phyloP scores from a whole-genome alignment of 2,113 vertebrate species.

The Epinephelus moara region DNA sequence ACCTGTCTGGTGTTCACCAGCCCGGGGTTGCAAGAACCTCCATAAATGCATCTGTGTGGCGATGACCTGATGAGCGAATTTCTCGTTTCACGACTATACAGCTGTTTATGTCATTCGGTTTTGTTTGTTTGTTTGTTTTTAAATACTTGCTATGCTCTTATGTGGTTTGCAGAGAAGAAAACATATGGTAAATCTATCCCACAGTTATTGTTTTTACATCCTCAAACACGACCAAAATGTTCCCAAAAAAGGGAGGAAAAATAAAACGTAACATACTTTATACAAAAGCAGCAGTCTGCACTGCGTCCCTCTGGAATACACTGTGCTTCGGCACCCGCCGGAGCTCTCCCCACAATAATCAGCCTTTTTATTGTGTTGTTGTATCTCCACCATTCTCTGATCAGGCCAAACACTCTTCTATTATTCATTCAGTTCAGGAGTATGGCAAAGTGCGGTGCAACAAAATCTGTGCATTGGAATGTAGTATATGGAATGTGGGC shows the following conservation, averaged over 20 bases:
- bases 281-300: slow-evolving; percentile 5
- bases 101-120: slow-evolving; percentile 29
- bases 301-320: slow-evolving; percentile 24
- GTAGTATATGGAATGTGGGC: slow-evolving; percentile 42
- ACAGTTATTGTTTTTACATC: slow-evolving; percentile 22
- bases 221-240: slow-evolving; percentile 20
- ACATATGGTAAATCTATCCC: slow-evolving; percentile 31
- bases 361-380: slow-evolving; percentile 45
- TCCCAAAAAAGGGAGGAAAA: not conserved
- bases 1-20: slow-evolving; percentile 40
- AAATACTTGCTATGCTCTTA: slow-evolving; percentile 23
- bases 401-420: slow-evolving; percentile 64
- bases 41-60: slow-evolving; percentile 24
- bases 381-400: slow-evolving; percentile 52
- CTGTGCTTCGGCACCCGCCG: slow-evolving; percentile 9
- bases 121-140: not conserved
- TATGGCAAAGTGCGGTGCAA: slow-evolving; percentile 5
- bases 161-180: slow-evolving; percentile 32
- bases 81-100: slow-evolving; percentile 1
- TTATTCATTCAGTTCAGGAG: slow-evolving; percentile 66
- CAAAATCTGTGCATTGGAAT: slow-evolving; percentile 47
- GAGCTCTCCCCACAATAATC: slow-evolving; percentile 29
- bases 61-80: slow-evolving; percentile 44
- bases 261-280: slow-evolving; percentile 17
- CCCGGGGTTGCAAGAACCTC: slow-evolving; percentile 28